Evolutionary conservation across 2,888 invertebrate genomes (phyloP), one percentile per base, ranked within the genome.

Genomic region (Elysia crispata): DNA sequence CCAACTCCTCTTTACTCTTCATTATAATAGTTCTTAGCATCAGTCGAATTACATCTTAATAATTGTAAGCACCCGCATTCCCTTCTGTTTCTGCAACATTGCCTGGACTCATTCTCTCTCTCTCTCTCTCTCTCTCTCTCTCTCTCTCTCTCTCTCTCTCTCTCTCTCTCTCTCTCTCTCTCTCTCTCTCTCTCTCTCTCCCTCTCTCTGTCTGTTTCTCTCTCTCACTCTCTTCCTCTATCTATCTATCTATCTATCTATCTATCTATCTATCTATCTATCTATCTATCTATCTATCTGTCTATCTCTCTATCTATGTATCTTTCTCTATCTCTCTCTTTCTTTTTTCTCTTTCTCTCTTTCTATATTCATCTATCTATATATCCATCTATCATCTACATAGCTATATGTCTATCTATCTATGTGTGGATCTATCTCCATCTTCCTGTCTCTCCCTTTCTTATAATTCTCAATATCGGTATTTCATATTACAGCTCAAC

Each of bases 181-280:
- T 69, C 28, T 69, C 41, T 69, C 23, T 31, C 69, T 69, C 33
- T 69, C 69, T 69, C n/a, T 31, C 69, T 69, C 28, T 69, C 41
- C 31, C 23, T 23, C 31, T 28, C 18, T 23, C 31, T 69, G 67
- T n/a, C n/a, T n/a, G n/a, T n/a, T 33, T 41, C 23, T 23, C 23
- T 18, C 31, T 1, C 15, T 15, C 41, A 41, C 41, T 3, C 3
- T 11, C 41, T 3, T 41, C 41, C 41, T 69, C 13, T 23, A 3
- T 15, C 23, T 18, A 1, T 69, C 33, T 18, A 18, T 69, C 18
- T 69, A 11, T 25, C 41, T 33, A 11, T 69, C 18, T 18, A 18
- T 69, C 33, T 69, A 30, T 31, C 11, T 31, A 30, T 28, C 41
- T 69, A 11, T 69, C 41, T 69, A 13, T 31, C 69, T 69, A n/a